Base-by-base conservation (phyloP, 2,113 vertebrate genomes). In the Elanoides forficatus region DNA sequence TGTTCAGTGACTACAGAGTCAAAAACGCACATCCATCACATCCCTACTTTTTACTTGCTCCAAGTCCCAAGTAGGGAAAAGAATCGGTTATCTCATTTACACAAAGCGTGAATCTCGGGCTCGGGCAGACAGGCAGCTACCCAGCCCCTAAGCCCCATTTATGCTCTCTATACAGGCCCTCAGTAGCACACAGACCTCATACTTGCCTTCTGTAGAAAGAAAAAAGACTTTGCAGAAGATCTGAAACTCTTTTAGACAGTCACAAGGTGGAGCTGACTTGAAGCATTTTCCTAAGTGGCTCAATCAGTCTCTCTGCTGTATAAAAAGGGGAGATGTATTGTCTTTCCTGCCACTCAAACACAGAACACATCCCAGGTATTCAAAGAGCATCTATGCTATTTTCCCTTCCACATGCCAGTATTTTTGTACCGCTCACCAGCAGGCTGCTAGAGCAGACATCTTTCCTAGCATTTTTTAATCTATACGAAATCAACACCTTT, bases 401-500 rank as follows among this genome's bases (percentile, higher is more conserved):
- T 2, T 26, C 38, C 50, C 47, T 14, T 30, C 27, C 53, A 21
- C 9, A 0, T 1, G 3, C 18, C 86, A 72, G 48, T 48, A 4
- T 27, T 66, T 42, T 3, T 32, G 58, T 4, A 32, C 30, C 81
- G 40, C 65, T 29, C 73, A 8, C 56, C 94, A 47, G 26, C 65
- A 72, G 60, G 25, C 83, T 32, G 15, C 17, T 15, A 25, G 9
- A 48, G 21, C 27, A 58, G 13, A 9, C 32, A 4, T 10, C 47
- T 30, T 5, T 4, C 58, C 53, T 14, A 36, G 50, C 10, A 6
- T 10, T 32, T 47, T 16, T 9, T 8, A 5, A 47, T 2, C 48
- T 3, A 5, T 1, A 12, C 8, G 2, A 27, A 34, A 26, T 1
- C n/a, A 71, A 2, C 4, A 12, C 29, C 40, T 55, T 11, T 8